Conservation (phyloP, 2,888 invertebrate species). For the Drosophila emarginata region DNA sequence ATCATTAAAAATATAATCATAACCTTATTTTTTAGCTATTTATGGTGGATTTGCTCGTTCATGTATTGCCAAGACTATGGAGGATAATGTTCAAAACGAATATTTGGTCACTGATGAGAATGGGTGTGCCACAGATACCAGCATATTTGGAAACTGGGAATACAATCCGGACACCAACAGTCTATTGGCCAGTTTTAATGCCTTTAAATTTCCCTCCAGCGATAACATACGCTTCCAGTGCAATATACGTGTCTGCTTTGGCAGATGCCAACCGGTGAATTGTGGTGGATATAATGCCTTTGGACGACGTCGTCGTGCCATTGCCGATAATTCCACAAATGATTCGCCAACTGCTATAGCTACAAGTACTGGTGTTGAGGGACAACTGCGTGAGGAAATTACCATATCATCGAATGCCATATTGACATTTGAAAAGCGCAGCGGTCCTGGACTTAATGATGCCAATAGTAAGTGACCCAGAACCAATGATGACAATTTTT, state of each 20-base stretch:
- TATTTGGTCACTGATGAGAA: conserved; percentile 96
- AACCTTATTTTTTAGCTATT: conserved; percentile 85
- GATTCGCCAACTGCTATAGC: conserved; percentile 85
- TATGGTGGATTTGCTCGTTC: conserved; percentile 97
- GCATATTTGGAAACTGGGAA: conserved; percentile 96
- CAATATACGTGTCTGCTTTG: conserved; percentile 96
- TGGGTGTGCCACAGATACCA: conserved; percentile 95
- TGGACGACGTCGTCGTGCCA: conserved; percentile 89
- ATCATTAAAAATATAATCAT: not conserved
- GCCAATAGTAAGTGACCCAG: conserved; percentile 86
- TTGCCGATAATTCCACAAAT: conserved; percentile 80
- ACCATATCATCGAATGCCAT: conserved; percentile 96
- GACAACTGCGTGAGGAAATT: conserved; percentile 95
- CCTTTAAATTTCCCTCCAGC: conserved; percentile 97
- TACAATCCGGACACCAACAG: conserved; percentile 93
- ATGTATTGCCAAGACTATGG: conserved; percentile 96
- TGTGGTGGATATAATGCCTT: conserved; percentile 95
- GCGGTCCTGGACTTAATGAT: conserved; percentile 90
- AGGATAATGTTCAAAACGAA: conserved; percentile 93
- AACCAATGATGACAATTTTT: not conserved
- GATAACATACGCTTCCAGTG: conserved; percentile 97
- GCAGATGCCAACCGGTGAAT: conserved; percentile 97
- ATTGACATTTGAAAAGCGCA: conserved; percentile 91
- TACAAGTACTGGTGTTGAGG: conserved; percentile 85
- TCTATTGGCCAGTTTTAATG: conserved; percentile 93